A percentile compares a stretch with the other conserved stretches of the same genome.
These are phyloP conservation scores for Decapterus maruadsi DNA, from an alignment of 2,797 vertebrate genomes.

Conservation along the genomic window DNA sequence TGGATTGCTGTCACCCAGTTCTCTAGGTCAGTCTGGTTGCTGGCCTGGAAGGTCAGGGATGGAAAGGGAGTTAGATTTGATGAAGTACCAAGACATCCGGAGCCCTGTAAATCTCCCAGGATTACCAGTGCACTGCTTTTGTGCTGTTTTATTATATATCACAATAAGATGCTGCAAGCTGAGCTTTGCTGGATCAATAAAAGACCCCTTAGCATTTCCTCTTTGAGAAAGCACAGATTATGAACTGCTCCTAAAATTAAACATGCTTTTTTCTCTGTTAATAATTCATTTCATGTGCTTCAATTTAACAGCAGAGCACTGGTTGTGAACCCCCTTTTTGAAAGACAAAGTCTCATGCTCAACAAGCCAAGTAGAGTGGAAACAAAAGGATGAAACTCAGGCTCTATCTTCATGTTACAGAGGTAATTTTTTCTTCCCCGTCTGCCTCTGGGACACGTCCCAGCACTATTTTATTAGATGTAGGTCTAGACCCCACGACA, in stretches of 20 bases:
- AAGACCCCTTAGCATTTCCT: constrained; percentile 12
- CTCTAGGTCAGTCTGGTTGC: constrained; percentile 95
- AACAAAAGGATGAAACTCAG: constrained; percentile 42
- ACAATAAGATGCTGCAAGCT: constrained; percentile 21
- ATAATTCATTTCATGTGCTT: not conserved
- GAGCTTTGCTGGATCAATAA: constrained; percentile 41
- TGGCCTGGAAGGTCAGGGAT: constrained; percentile 83
- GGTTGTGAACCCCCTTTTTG: constrained; percentile 2
- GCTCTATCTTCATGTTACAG: constrained; percentile 15
- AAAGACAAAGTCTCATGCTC: constrained; percentile 36
- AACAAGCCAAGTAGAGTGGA: constrained; percentile 31
- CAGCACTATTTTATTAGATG: constrained; percentile 48
- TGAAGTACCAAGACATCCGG: constrained; percentile 13
- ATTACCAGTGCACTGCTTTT: not conserved
- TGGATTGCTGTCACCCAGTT: constrained; percentile 97
- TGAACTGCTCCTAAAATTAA: constrained; percentile 36
- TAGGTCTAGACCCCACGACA: constrained; percentile 31
- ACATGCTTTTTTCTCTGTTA: constrained; percentile 15
- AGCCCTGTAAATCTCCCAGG: constrained; percentile 10
- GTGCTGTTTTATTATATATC: constrained; percentile 28
- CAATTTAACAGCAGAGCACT: not conserved
- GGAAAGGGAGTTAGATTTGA: constrained; percentile 19
- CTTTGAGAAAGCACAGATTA: not conserved
- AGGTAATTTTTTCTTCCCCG: constrained; percentile 20
- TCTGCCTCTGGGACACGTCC: constrained; percentile 37